phyloP scores from a whole-genome alignment of 2,797 vertebrate species.

The Phrynocephalus vlangalii region DNA sequence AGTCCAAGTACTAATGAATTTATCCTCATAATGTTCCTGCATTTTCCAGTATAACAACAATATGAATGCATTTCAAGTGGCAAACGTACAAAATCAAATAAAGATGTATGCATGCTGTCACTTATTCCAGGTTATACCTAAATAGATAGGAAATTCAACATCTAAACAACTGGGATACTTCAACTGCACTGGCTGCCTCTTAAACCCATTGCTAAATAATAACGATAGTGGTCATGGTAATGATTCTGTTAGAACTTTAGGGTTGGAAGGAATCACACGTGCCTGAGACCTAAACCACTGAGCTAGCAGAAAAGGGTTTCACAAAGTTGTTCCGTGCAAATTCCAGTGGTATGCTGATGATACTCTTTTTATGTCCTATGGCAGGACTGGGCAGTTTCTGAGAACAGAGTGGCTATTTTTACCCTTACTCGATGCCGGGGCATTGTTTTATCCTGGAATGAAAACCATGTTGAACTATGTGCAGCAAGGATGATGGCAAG shows the following conservation, averaged over 20 bases:
- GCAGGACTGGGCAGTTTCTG: neutral
- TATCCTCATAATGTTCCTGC: constrained; percentile 58
- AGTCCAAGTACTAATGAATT: constrained; percentile 68
- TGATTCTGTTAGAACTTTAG: too few species aligned
- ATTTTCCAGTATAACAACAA: constrained; percentile 50
- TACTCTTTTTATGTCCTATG: neutral
- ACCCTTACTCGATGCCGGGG: too few species aligned
- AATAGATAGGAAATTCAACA: constrained; percentile 16
- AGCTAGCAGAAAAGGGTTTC: neutral
- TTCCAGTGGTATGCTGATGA: neutral
- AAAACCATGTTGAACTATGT: neutral
- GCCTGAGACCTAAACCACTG: too few species aligned
- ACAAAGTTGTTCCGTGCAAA: neutral
- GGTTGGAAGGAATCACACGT: too few species aligned
- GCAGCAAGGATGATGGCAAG: too few species aligned
- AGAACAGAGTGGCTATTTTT: too few species aligned
- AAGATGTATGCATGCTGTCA: constrained; percentile 23
- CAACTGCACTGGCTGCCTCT: neutral
- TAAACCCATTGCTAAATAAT: neutral
- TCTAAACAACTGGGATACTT: neutral
- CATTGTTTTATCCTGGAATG: too few species aligned
- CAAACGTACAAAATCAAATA: constrained; percentile 39
- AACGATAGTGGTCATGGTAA: too few species aligned
- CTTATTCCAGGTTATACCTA: constrained; percentile 10
- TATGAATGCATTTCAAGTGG: constrained; percentile 49